Conservation (phyloP, 2,888 invertebrate species). For the Mechanitis mazaeus region DNA sequence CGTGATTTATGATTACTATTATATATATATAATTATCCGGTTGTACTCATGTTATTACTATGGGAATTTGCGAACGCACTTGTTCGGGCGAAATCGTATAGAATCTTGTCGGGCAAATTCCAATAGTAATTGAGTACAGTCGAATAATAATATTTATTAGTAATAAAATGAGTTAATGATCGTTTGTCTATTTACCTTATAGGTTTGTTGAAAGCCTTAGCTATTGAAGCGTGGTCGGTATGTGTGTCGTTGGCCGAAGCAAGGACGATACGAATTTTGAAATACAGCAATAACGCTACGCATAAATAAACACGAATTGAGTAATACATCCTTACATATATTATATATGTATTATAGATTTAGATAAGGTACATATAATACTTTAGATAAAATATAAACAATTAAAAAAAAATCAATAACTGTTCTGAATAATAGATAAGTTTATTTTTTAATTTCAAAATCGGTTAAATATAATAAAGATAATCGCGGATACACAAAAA, state of each 20-base stretch:
- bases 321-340: not conserved
- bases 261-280: constrained; percentile 33
- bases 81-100: too few relatives aligned
- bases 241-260: constrained; percentile 41
- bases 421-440: too few relatives aligned
- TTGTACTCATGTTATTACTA: too few relatives aligned
- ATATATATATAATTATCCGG: too few relatives aligned
- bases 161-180: not conserved
- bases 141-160: not conserved
- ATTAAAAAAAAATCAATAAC: too few relatives aligned
- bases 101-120: too few relatives aligned
- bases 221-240: constrained; percentile 24
- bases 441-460: too few relatives aligned
- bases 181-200: not conserved
- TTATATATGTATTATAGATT: not conserved
- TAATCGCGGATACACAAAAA: too few relatives aligned
- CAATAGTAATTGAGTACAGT: too few relatives aligned
- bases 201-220: constrained; percentile 8
- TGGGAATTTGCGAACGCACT: too few relatives aligned
- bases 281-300: constrained; percentile 10
- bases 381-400: not conserved
- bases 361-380: not conserved
- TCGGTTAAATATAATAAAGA: too few relatives aligned
- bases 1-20: too few relatives aligned
- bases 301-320: constrained; percentile 8